These are phyloP conservation scores for Manis javanica DNA, from an alignment of 2,797 vertebrate genomes.

Conservation along the genomic window DNA sequence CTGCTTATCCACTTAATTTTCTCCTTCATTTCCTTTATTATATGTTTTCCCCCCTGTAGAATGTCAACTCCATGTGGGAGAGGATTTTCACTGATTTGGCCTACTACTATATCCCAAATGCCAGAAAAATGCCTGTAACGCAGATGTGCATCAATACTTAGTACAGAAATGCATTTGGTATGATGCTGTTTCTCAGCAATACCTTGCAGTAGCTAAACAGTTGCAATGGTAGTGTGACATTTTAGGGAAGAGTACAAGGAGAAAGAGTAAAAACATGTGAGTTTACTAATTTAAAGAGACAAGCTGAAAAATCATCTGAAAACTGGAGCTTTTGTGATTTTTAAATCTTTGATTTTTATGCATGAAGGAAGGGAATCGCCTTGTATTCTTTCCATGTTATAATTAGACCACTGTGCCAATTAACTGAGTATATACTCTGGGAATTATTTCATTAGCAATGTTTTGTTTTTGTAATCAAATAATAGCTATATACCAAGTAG, in stretches of 20 bases:
- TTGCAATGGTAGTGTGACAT: neutral
- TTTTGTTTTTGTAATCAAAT: constrained; percentile 70
- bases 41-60: neutral
- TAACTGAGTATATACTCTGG: constrained; percentile 34
- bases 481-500: constrained; percentile 55
- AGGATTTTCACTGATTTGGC: neutral
- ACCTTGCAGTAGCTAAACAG: neutral
- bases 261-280: constrained; percentile 1
- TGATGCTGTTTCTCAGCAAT: neutral
- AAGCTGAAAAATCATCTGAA: neutral
- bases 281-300: constrained; percentile 7
- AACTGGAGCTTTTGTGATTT: neutral
- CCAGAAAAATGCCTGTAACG: neutral
- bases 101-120: neutral
- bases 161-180: neutral
- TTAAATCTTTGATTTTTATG: constrained; percentile 55
- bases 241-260: neutral
- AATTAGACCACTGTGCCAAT: constrained; percentile 41
- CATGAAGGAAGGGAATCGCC: neutral
- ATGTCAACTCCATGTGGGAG: neutral
- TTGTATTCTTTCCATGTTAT: constrained; percentile 18
- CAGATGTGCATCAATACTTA: neutral
- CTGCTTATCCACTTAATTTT: neutral
- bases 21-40: neutral
- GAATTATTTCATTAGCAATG: constrained; percentile 59